Evolutionary conservation across 2,113 vertebrate species (phyloP).

Genomic region (Phasianus colchicus): DNA sequence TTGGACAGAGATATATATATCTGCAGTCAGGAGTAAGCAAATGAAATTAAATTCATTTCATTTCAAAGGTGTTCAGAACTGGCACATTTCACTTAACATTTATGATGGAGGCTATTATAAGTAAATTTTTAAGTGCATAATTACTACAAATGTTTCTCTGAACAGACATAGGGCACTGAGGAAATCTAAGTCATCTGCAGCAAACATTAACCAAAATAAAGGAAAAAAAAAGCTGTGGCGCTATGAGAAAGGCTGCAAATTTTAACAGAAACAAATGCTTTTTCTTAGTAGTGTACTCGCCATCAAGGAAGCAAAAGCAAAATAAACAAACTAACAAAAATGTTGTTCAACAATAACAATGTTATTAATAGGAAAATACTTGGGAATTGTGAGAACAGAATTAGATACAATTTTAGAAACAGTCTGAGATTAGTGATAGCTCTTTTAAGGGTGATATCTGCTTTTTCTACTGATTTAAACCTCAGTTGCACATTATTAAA

Average conservation of each 20-base stretch:
- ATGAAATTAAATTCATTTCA: neutral
- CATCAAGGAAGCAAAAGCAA: neutral
- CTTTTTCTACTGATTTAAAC: neutral
- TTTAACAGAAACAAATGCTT: neutral
- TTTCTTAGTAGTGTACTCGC: neutral
- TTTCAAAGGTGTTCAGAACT: neutral
- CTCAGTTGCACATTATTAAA: neutral
- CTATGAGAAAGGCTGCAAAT: neutral
- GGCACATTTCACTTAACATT: neutral
- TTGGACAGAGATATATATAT: neutral
- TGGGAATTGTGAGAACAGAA: neutral
- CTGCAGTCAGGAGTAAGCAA: neutral
- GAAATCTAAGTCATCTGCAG: neutral
- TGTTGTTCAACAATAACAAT: neutral
- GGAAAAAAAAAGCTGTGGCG: neutral
- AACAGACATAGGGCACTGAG: neutral
- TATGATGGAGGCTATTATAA: neutral
- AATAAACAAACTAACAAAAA: fast-evolving
- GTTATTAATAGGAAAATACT: neutral
- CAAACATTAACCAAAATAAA: neutral
- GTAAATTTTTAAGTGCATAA: neutral
- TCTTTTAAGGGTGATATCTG: neutral
- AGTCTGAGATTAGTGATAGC: neutral
- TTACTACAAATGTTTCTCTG: neutral
- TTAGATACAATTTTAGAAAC: neutral